Percentiles rank a stretch among this genome's conserved stretches.
Conservation (phyloP, 2,888 invertebrate genomes). For the Spodoptera littoralis region DNA sequence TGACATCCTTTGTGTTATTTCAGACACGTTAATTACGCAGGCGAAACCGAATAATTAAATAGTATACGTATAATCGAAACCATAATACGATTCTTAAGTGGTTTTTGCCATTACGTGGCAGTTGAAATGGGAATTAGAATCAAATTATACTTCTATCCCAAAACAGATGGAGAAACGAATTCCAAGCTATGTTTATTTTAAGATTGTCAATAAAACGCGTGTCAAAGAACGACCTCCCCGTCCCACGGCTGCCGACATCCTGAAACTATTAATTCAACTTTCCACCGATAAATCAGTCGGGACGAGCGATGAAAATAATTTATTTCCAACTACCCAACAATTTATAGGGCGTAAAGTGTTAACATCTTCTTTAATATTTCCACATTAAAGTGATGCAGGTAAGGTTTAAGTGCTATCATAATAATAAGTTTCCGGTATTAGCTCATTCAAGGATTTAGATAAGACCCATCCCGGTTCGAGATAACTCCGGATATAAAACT, state of each 20-base stretch:
- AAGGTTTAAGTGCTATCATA: constrained; percentile 19
- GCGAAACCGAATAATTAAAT: constrained; percentile 33
- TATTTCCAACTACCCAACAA: constrained; percentile 69
- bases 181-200: constrained; percentile 65
- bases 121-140: constrained; percentile 18
- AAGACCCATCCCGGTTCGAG: constrained; percentile 36
- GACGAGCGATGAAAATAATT: constrained; percentile 75
- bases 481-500: constrained; percentile 43
- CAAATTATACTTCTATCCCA: constrained; percentile 8
- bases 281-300: constrained; percentile 71
- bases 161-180: constrained; percentile 45
- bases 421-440: constrained; percentile 32
- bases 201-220: constrained; percentile 62
- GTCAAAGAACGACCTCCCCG: constrained; percentile 54
- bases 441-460: constrained; percentile 35
- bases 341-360: constrained; percentile 71
- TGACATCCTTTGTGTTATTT: constrained; percentile 34
- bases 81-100: constrained; percentile 13
- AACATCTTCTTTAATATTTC: constrained; percentile 65
- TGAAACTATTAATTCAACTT: constrained; percentile 77
- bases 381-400: constrained; percentile 28
- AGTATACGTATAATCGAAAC: constrained; percentile 8
- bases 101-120: constrained; percentile 23
- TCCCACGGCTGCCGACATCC: constrained; percentile 67
- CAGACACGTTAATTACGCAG: constrained; percentile 18